These are phyloP conservation scores for Petrolisthes manimaculis DNA, from an alignment of 2,888 invertebrate genomes.

Conservation along the genomic window DNA sequence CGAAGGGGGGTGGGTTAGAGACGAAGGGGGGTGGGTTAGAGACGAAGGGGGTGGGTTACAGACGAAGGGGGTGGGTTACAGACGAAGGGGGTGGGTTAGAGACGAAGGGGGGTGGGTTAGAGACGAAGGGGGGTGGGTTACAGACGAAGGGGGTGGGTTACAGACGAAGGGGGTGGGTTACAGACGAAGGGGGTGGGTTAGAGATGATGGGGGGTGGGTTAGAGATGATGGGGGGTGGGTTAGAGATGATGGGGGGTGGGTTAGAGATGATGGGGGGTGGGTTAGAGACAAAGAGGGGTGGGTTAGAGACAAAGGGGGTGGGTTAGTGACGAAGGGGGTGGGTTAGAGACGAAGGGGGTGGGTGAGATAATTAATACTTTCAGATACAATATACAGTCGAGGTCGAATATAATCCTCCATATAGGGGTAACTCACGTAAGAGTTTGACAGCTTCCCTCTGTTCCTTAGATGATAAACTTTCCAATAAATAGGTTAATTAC, in stretches of 20 bases:
- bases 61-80: too few relatives aligned
- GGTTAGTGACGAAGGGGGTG: background rate
- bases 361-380: background rate
- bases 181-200: background rate
- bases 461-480: too few relatives aligned
- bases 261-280: background rate
- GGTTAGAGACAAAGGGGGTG: background rate
- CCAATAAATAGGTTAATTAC: too few relatives aligned
- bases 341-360: background rate
- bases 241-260: background rate
- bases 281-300: background rate
- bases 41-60: too few relatives aligned
- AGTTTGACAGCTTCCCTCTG: too few relatives aligned
- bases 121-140: background rate
- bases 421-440: too few relatives aligned
- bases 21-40: too few relatives aligned
- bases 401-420: too few relatives aligned
- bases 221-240: background rate
- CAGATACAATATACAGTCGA: too few relatives aligned
- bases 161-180: background rate
- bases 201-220: background rate
- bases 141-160: background rate
- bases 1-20: too few relatives aligned
- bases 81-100: background rate
- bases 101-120: background rate